Evolutionary conservation across 2,113 vertebrate species (phyloP).

Genomic region (Hemichromis elongatus): DNA sequence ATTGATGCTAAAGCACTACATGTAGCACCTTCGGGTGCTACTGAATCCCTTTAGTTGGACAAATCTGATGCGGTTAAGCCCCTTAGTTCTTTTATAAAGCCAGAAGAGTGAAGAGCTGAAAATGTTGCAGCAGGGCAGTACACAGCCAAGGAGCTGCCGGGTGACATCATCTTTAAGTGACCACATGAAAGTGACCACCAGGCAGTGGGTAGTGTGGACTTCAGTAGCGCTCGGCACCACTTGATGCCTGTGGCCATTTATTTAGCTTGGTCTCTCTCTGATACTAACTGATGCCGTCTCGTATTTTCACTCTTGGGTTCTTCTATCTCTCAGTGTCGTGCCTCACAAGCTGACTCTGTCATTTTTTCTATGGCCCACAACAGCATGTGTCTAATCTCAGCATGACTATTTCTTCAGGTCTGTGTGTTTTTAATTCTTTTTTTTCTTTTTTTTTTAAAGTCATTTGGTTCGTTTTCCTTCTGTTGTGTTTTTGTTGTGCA

Average conservation of each 20-base stretch:
- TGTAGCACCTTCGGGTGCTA: background rate
- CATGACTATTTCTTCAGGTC: conserved; percentile 12
- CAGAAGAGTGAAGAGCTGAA: background rate
- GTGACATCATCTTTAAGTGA: conserved; percentile 58
- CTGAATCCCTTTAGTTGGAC: background rate
- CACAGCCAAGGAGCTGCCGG: conserved; percentile 17
- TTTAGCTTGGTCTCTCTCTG: conserved; percentile 39
- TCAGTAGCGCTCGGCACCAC: conserved; percentile 44
- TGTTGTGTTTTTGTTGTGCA: background rate
- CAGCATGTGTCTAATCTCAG: background rate
- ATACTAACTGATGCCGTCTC: conserved; percentile 27
- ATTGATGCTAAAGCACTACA: background rate
- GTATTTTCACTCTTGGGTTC: conserved; percentile 14
- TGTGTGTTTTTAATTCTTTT: background rate
- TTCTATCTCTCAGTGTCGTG: background rate
- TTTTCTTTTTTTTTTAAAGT: background rate
- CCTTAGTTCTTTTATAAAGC: background rate
- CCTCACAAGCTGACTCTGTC: background rate
- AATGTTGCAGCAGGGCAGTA: background rate
- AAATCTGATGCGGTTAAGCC: conserved; percentile 26
- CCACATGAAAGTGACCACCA: conserved; percentile 56
- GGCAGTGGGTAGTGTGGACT: conserved; percentile 50
- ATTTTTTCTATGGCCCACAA: background rate
- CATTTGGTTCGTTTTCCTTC: background rate
- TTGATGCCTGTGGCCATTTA: conserved; percentile 53